Evolutionary conservation across 2,888 invertebrate species (phyloP).

Genomic region (Plusia festucae): DNA sequence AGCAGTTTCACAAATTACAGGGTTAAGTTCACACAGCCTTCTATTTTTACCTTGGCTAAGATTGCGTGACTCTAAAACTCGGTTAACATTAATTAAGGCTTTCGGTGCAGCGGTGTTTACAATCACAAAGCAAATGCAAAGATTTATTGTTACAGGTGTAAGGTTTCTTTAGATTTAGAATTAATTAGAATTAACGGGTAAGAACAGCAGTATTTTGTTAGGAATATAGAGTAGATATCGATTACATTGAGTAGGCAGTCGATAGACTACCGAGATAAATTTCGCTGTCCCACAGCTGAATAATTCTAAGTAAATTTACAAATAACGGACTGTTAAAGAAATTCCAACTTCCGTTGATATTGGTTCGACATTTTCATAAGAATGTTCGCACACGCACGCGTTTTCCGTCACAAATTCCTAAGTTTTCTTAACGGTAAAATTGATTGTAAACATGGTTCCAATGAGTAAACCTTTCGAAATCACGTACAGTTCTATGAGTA

Average conservation of each 20-base stretch:
- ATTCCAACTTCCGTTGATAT: slow-evolving; percentile 1
- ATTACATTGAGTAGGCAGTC: slow-evolving; percentile 32
- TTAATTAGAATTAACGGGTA: slow-evolving; percentile 19
- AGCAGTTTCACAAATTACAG: slow-evolving; percentile 62
- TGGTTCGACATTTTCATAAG: slow-evolving; percentile 11
- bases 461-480: slow-evolving; percentile 63
- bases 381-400: slow-evolving; percentile 21
- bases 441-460: slow-evolving; percentile 56
- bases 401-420: slow-evolving; percentile 32
- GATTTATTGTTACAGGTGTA: slow-evolving; percentile 36
- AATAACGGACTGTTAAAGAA: neutral
- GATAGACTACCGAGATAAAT: neutral
- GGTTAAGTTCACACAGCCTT: slow-evolving; percentile 74
- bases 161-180: slow-evolving; percentile 11
- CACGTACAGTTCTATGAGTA: slow-evolving; percentile 69
- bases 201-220: slow-evolving; percentile 32
- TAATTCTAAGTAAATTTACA: neutral
- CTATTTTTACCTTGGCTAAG: slow-evolving; percentile 71
- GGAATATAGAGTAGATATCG: slow-evolving; percentile 40
- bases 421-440: slow-evolving; percentile 42
- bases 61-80: slow-evolving; percentile 73
- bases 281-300: neutral
- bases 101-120: slow-evolving; percentile 67
- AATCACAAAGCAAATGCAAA: slow-evolving; percentile 42
- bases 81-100: slow-evolving; percentile 74